Evolutionary conservation across 2,888 invertebrate genomes (phyloP), one percentile per base, ranked within the genome.

Genomic region (Thera britannica): DNA sequence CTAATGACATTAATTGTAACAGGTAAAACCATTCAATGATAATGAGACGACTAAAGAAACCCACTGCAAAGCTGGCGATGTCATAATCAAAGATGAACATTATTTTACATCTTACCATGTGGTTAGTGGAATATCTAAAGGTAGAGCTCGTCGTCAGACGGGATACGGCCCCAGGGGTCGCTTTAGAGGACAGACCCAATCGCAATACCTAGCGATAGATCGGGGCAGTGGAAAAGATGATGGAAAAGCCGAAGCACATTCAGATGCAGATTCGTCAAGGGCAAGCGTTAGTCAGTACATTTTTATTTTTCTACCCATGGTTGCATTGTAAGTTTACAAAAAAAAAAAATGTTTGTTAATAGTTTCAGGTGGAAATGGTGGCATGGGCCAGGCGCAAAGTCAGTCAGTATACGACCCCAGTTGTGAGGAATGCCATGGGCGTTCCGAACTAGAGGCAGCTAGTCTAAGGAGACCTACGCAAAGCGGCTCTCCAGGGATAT

Each of bases 351-450:
- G n/a, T 36, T 61, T 58, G 11, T 57, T 62, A 72, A 8, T 51
- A 35, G 65, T 90, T 90, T 75, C 77, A 97, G 97, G 95, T 92
- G 97, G 97, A 57, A 95, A 94, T 72, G 96, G 96, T 81, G 97
- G 97, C 65, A 97, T 97, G 97, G 97, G 97, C 0, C 97, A 97
- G 92, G 97, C 97, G 0, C 97, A 97, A 89, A 97, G 97, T 88
- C 97, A 97, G 88, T 96, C 97, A 59, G 94, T 95, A 68, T 95
- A 96, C 61, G 95, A 95, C 59, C 94, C 94, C 0, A 95, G 94
- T 70, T 97, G 97, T 76, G 96, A 95, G n/a, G 96, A 95, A 58
- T 97, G 96, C 83, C 88, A 91, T 54, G 93, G 91, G 44, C 79
- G 77, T 49, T 57, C 80, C 1, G 82, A 82, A 34, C 69, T 79